Percentiles rank a stretch among this genome's conserved stretches.
These are phyloP conservation scores for Leptopilina myrica DNA, from an alignment of 2,888 invertebrate genomes.

Conservation along the genomic window DNA sequence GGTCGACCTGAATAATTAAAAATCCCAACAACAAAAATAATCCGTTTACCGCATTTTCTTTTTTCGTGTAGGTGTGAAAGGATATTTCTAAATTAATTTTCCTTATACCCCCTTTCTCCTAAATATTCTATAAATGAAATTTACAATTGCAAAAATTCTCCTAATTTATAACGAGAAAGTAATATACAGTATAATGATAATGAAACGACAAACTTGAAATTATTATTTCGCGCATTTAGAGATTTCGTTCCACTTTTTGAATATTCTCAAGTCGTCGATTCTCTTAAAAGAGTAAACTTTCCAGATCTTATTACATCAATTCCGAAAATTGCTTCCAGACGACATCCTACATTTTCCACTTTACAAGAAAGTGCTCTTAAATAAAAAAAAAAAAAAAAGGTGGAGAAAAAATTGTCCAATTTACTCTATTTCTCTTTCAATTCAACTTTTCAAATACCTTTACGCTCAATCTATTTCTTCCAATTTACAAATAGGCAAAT, in stretches of 20 bases:
- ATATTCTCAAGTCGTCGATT: conserved; percentile 1
- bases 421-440: conserved; percentile 23
- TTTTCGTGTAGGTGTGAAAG: background rate
- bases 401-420: conserved; percentile 7
- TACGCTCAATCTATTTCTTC: background rate
- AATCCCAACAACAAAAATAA: background rate
- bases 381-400: conserved; percentile 15
- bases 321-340: conserved; percentile 28
- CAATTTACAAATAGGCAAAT: background rate
- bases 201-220: background rate
- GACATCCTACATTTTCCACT: conserved; percentile 24
- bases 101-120: no score
- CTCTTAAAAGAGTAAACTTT: background rate
- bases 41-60: background rate
- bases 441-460: conserved; percentile 14
- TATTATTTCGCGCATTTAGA: background rate
- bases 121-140: no score
- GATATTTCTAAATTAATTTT: no score
- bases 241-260: conserved; percentile 10
- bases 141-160: background rate
- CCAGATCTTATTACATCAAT: conserved; percentile 25
- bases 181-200: background rate
- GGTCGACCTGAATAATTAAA: background rate
- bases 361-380: conserved; percentile 19
- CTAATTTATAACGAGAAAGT: background rate